These are phyloP conservation scores for Zapus hudsonius DNA, from an alignment of 2,113 vertebrate genomes.

Conservation along the genomic window DNA sequence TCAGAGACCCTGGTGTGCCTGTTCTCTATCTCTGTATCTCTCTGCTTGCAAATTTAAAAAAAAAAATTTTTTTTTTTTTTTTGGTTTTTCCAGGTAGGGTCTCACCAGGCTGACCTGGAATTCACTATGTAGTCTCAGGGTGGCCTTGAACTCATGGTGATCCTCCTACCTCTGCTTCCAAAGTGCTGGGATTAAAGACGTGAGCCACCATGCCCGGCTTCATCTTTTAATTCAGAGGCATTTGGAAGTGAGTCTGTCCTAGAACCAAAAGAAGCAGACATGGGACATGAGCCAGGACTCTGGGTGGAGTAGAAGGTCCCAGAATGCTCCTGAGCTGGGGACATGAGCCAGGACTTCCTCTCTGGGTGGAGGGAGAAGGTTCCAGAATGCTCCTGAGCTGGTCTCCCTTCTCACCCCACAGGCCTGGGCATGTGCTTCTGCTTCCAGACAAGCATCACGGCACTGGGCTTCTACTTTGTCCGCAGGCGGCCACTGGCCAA, in stretches of 20 bases:
- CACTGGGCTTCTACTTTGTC: conserved; percentile 93
- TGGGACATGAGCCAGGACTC: neutral
- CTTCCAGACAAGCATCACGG: conserved; percentile 93
- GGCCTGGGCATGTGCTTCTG: conserved; percentile 95
- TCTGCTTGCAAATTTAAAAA: too few species aligned
- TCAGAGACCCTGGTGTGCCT: too few species aligned
- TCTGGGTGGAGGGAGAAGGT: neutral
- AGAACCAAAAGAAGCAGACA: neutral
- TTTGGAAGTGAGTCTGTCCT: neutral
- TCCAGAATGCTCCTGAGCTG: neutral
- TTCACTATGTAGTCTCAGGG: too few species aligned
- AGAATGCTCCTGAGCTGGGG: neutral
- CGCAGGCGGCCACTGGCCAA: conserved; percentile 90
- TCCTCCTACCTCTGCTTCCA: too few species aligned
- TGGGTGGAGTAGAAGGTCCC: neutral
- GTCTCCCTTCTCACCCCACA: conserved; percentile 65
- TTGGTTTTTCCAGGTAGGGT: too few species aligned
- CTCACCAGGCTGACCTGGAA: too few species aligned
- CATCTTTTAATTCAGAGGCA: neutral
- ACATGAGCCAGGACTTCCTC: neutral
- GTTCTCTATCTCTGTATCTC: too few species aligned
- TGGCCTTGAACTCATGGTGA: too few species aligned
- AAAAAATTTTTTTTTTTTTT: too few species aligned
- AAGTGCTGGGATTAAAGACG: too few species aligned
- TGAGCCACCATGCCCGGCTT: too few species aligned